A percentile compares a stretch with the other conserved stretches of the same genome.
Conservation (phyloP, 2,888 invertebrate genomes). For the Theretra japonica region DNA sequence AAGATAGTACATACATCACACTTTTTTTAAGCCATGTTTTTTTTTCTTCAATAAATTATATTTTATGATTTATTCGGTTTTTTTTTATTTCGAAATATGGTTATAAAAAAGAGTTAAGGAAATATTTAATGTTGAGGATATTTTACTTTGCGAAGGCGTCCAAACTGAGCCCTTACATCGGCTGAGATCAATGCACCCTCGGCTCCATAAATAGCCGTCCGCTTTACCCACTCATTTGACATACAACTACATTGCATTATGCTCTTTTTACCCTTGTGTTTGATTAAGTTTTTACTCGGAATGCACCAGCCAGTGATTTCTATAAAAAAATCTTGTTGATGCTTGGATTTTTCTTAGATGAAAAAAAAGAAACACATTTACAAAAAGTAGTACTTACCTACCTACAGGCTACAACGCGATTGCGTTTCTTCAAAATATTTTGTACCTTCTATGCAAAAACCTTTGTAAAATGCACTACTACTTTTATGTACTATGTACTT, state of each 20-base stretch:
- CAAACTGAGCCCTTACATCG: constrained; percentile 12
- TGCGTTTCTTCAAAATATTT: no score
- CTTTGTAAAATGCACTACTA: no score
- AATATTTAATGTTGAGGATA: not conserved
- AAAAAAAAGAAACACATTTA: not conserved
- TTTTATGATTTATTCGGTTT: not conserved
- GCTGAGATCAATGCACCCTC: constrained; percentile 68
- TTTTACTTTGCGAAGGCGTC: not conserved
- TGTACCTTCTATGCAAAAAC: no score
- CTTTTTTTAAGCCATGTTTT: no score
- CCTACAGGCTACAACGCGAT: no score
- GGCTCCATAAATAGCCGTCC: constrained; percentile 61
- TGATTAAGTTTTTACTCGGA: constrained; percentile 19
- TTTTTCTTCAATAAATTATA: not conserved
- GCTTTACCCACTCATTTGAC: constrained; percentile 42
- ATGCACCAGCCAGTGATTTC: constrained; percentile 8
- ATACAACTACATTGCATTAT: constrained; percentile 34
- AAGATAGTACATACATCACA: no score
- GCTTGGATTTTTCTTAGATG: not conserved
- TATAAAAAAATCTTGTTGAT: not conserved
- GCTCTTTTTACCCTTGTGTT: constrained; percentile 35
- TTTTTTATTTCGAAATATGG: not conserved
- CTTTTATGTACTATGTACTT: no score
- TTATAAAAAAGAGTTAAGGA: no score
- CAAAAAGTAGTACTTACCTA: no score